phyloP scores from a whole-genome alignment of 2,797 vertebrate species.

The Tympanoctomys barrerae region DNA sequence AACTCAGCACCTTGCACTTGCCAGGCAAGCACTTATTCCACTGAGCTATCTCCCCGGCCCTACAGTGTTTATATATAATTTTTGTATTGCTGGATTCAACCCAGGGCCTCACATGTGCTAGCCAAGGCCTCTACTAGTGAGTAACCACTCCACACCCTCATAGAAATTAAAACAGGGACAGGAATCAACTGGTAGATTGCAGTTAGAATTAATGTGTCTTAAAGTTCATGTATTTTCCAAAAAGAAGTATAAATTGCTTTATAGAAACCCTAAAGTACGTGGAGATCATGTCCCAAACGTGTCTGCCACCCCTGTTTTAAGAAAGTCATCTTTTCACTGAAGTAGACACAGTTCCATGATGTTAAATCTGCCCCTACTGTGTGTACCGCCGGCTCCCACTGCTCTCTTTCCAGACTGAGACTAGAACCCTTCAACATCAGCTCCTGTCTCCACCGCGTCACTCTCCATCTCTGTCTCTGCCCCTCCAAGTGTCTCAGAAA shows the following conservation, averaged over 20 bases:
- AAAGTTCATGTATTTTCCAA: conserved; percentile 10
- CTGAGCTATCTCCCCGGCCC: no score
- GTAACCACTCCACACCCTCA: neutral
- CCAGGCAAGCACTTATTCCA: no score
- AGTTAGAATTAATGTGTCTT: neutral
- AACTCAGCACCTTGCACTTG: no score
- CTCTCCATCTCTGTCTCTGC: neutral
- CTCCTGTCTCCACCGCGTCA: accelerated
- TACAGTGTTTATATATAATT: neutral
- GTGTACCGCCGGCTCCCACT: neutral
- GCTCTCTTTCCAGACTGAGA: neutral
- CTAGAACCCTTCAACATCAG: no score
- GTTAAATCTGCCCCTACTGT: neutral
- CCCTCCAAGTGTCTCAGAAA: neutral
- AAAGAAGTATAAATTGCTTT: neutral
- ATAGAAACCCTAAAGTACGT: neutral
- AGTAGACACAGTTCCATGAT: neutral
- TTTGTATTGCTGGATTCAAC: neutral
- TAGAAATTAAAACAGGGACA: conserved; percentile 5
- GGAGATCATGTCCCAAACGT: neutral
- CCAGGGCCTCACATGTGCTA: neutral
- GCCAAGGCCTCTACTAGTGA: neutral
- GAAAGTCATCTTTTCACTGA: neutral
- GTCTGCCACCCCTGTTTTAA: neutral
- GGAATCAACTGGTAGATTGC: neutral